Evolutionary conservation across 2,113 vertebrate genomes (phyloP).

Genomic region (Todiramphus chloris): DNA sequence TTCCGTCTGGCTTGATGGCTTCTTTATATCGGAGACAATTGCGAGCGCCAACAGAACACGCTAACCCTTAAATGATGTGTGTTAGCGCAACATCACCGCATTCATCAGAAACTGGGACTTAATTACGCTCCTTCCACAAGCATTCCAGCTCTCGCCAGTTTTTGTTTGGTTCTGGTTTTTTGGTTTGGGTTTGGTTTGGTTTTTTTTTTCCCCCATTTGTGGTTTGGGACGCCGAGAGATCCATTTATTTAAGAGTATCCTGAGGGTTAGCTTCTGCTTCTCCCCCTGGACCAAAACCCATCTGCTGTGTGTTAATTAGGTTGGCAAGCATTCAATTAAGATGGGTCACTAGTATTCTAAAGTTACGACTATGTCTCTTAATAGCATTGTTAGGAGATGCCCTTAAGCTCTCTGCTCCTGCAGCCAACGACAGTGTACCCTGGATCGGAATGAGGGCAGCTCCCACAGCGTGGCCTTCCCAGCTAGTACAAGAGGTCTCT

Average conservation of each 20-base stretch:
- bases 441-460: neutral
- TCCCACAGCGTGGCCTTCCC: neutral
- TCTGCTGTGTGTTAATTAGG: constrained; percentile 35
- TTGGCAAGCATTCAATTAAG: neutral
- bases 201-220: neutral
- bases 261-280: constrained; percentile 9
- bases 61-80: neutral
- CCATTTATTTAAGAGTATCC: constrained; percentile 18
- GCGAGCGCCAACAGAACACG: neutral
- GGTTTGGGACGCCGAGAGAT: constrained; percentile 25
- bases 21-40: neutral
- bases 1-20: too few relatives aligned
- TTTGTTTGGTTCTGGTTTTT: too few relatives aligned
- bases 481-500: accelerated
- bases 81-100: neutral
- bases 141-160: neutral
- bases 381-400: neutral
- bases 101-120: neutral
- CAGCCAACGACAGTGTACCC: neutral
- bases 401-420: neutral
- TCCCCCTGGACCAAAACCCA: neutral
- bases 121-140: neutral
- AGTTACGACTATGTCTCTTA: neutral
- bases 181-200: too few relatives aligned
- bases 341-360: neutral